Evolutionary conservation across 2,113 vertebrate species (phyloP), one percentile per base, ranked within the genome.

Genomic region (Willisornis vidua): DNA sequence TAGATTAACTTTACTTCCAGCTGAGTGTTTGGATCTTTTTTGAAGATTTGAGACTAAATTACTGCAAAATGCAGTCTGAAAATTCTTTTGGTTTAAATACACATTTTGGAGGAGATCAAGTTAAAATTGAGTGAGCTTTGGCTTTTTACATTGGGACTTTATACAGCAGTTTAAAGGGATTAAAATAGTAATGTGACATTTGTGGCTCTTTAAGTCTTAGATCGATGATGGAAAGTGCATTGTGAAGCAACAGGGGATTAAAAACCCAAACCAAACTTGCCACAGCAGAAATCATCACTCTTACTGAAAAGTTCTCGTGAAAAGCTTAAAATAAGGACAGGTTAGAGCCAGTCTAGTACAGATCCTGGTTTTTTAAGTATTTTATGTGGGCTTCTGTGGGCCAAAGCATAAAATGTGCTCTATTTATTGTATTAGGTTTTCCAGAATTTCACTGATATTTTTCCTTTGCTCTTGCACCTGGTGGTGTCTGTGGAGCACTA

Each of bases 401-500:
- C n/a, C 23, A 63, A 20, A 51, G 14, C 19, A 6, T 7, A 20
- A n/a, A 22, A 23, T 66, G 57, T 72, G 7, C 52, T 65, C n/a
- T 55, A 6, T 76, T 89, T 70, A 33, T 68, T 41, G 66, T 2
- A 17, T 43, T 33, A 78, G 29, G 11, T 63, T 85, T 91, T 54
- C 52, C 33, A 3, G 5, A 75, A 79, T 16, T 25, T 85, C 9
- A 3, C 11, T 51, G 73, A 7, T 51, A 0, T 28, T 61, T 81
- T 57, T 68, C 18, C 3, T 67, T 65, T 55, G 23, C 26, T 39
- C 52, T 41, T 3, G 0, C 67, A 9, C 18, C 2, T 54, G 39
- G 8, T 33, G 3, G 0, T 86, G 35, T 39, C 57, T 65, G 23
- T 74, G 68, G 19, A 89, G 85, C 97, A 93, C 97, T 97, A 98